Percentiles rank a stretch among this genome's conserved stretches.
These are phyloP conservation scores for Eilema griseolum DNA, from an alignment of 2,888 invertebrate genomes.

Conservation along the genomic window DNA sequence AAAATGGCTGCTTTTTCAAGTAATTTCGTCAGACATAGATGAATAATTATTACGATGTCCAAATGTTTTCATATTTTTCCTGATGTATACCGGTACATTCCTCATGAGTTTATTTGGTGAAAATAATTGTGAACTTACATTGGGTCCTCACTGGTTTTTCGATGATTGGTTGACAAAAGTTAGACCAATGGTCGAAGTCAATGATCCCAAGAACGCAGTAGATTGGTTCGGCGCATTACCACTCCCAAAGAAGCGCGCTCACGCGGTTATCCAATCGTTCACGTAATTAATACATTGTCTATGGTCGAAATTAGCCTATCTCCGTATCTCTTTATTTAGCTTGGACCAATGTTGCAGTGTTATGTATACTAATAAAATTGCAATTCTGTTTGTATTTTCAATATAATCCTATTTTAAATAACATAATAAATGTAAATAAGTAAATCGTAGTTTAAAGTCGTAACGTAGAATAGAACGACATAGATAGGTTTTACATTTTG, in stretches of 20 bases:
- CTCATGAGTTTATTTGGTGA: conserved; percentile 70
- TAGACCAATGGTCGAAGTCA: conserved; percentile 95
- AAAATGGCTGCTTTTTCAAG: conserved; percentile 83
- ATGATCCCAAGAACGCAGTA: conserved; percentile 91
- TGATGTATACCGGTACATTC: conserved; percentile 57
- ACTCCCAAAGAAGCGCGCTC: conserved; percentile 87
- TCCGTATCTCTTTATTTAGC: conserved; percentile 20
- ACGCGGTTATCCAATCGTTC: conserved; percentile 78
- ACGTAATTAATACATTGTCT: conserved; percentile 80
- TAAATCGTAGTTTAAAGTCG: too few species aligned
- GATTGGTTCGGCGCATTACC: conserved; percentile 89
- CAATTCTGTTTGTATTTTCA: background rate
- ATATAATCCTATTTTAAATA: too few species aligned
- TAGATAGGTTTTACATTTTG: too few species aligned
- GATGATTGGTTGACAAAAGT: conserved; percentile 96
- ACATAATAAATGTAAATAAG: too few species aligned
- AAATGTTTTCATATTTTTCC: conserved; percentile 55
- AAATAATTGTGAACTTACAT: conserved; percentile 84
- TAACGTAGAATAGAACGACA: too few species aligned
- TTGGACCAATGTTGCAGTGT: background rate
- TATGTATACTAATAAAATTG: background rate
- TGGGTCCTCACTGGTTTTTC: conserved; percentile 90
- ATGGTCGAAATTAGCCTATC: conserved; percentile 64
- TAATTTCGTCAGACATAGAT: conserved; percentile 65
- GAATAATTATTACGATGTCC: conserved; percentile 50